Evolutionary conservation across 2,113 vertebrate species (phyloP), one percentile per base, ranked within the genome.

Genomic region (Tamias sibiricus): DNA sequence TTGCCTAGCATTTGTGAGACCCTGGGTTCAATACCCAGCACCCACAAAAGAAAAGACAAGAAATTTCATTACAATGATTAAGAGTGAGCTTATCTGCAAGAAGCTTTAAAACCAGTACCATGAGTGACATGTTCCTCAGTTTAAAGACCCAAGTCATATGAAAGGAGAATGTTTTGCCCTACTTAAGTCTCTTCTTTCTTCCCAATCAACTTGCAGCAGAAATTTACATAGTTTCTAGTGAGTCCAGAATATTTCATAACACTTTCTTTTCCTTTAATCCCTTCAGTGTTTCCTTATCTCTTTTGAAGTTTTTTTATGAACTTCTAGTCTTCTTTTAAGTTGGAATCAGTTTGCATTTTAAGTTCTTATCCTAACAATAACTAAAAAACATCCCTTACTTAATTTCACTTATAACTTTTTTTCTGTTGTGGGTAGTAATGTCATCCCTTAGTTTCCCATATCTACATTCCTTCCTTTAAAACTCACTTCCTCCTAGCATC

Each of bases 271-370:
- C 26, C 59, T 82, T 71, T 13, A 57, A 64, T 95, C 24, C 42
- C 11, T n/a, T 81, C 28, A 74, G 35, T 62, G 22, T 93, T 80
- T 26, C 16, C 30, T 85, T 47, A 72, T 57, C 13, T 81, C 49
- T 95, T 62, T 17, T 91, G 49, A 68, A 90, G 62, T 47, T 87
- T 7, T 59, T 52, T 90, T 62, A 24, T 90, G 62, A 62, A 13
- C 79, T 87, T 95, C 40, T 22, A 54, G 32, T 87, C 40, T 82
- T 83, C 32, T 83, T 74, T 80, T 71, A 94, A 90, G 52, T 87
- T 79, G 28, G 76, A 87, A 68, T 90, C 26, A 47, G 52, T 68
- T 74, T 87, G 14, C 52, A 71, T 81, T 85, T 85, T 82, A 92
- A 82, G 47, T 59, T 62, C 17, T 77, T 19, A 75, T 87, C 35